Evolutionary conservation across 2,888 invertebrate species (phyloP).

Genomic region (Drosophila kuntzei): DNA sequence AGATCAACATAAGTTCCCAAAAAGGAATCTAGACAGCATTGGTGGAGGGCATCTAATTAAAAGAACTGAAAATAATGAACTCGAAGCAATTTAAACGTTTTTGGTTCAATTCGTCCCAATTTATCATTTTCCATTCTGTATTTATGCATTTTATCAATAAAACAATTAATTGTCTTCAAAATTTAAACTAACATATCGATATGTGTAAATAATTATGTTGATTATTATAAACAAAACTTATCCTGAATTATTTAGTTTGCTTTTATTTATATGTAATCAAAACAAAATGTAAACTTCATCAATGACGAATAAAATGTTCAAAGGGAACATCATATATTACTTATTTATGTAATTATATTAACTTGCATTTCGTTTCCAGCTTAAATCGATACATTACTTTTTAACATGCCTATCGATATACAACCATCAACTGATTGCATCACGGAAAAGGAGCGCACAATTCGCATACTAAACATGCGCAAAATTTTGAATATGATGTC

Average conservation of each 20-base stretch:
- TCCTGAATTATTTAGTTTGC: background rate
- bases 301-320: background rate
- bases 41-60: constrained; percentile 72
- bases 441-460: background rate
- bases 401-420: background rate
- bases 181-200: constrained; percentile 25
- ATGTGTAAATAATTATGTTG: constrained; percentile 25
- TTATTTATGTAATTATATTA: background rate
- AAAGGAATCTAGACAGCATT: constrained; percentile 72
- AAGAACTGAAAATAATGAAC: constrained; percentile 34
- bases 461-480: background rate
- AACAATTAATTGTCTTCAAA: constrained; percentile 12
- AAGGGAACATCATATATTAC: background rate
- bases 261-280: constrained; percentile 7
- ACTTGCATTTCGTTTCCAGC: background rate
- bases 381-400: background rate
- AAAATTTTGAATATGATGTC: background rate
- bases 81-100: constrained; percentile 8
- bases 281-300: background rate
- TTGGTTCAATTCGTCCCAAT: background rate
- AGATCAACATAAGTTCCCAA: constrained; percentile 33
- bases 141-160: constrained; percentile 8
- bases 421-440: background rate
- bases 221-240: background rate
- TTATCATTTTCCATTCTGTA: background rate